These are phyloP conservation scores for Smutsia gigantea DNA, from an alignment of 2,797 vertebrate species.

Conservation along the genomic window DNA sequence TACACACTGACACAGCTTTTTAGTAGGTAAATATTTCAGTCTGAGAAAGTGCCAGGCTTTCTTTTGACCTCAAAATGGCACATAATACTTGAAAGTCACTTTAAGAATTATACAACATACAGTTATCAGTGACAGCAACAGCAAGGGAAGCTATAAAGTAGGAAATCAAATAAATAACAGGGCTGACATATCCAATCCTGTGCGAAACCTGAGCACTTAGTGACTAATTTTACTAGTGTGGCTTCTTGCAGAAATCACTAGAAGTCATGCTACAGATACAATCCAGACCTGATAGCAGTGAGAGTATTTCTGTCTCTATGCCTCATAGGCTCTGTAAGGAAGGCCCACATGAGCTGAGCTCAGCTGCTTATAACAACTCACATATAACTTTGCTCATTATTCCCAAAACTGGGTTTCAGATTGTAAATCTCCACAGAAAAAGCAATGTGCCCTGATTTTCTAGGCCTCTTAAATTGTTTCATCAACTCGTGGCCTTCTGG, in stretches of 20 bases:
- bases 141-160: background rate
- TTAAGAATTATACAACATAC: background rate
- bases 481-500: background rate
- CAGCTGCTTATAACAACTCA: constrained; percentile 56
- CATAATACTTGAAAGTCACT: background rate
- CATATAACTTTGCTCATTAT: constrained; percentile 55
- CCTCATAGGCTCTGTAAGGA: constrained; percentile 1
- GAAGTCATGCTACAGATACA: constrained; percentile 19
- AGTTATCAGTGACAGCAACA: constrained; percentile 29
- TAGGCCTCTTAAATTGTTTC: constrained; percentile 39
- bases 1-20: background rate
- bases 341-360: constrained; percentile 39
- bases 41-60: background rate
- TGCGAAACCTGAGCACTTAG: background rate
- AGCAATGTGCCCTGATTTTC: constrained; percentile 33
- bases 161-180: constrained; percentile 45
- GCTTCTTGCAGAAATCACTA: constrained; percentile 33
- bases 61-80: constrained; percentile 5
- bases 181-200: constrained; percentile 1
- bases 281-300: constrained; percentile 17
- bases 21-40: background rate
- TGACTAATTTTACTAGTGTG: constrained; percentile 27
- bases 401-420: constrained; percentile 60
- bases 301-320: constrained; percentile 21
- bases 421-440: background rate